These are phyloP conservation scores for Argyresthia goedartella DNA, from an alignment of 2,888 invertebrate species.

Conservation along the genomic window DNA sequence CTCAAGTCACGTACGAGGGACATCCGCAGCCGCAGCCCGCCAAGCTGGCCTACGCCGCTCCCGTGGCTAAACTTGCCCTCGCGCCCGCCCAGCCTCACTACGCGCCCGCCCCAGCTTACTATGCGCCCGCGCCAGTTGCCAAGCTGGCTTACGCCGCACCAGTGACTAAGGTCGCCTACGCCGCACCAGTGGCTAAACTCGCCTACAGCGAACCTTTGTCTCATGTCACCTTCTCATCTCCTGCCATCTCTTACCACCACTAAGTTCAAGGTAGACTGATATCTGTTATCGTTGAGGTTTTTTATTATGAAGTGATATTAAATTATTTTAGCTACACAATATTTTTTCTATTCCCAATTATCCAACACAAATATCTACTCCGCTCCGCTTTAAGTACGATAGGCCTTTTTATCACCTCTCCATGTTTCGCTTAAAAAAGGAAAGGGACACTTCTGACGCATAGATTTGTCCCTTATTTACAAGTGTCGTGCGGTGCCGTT, in stretches of 20 bases:
- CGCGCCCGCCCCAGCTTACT: slow-evolving; percentile 6
- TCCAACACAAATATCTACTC: too few species aligned
- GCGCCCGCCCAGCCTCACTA: slow-evolving; percentile 11
- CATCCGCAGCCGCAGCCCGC: slow-evolving; percentile 25
- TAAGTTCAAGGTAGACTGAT: too few species aligned
- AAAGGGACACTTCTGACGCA: too few species aligned
- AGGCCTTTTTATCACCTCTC: too few species aligned
- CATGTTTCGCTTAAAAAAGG: too few species aligned
- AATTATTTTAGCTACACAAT: too few species aligned
- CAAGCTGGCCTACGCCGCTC: slow-evolving; percentile 11
- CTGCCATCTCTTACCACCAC: slow-evolving; percentile 50
- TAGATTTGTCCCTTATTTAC: too few species aligned
- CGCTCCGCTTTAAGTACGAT: too few species aligned
- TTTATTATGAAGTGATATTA: too few species aligned
- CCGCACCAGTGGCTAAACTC: slow-evolving; percentile 19
- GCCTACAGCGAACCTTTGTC: slow-evolving; percentile 18
- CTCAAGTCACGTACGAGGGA: slow-evolving; percentile 54
- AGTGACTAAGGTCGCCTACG: slow-evolving; percentile 14
- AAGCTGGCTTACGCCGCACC: slow-evolving; percentile 13
- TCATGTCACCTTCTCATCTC: slow-evolving; percentile 45
- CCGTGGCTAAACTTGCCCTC: slow-evolving; percentile 21
- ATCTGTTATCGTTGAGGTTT: too few species aligned
- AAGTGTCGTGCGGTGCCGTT: too few species aligned
- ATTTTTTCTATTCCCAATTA: too few species aligned
- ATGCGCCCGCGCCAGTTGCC: slow-evolving; percentile 9